Conservation (phyloP, 64 coral and sea anemone genomes). For the Pocillopora verrucosa region DNA sequence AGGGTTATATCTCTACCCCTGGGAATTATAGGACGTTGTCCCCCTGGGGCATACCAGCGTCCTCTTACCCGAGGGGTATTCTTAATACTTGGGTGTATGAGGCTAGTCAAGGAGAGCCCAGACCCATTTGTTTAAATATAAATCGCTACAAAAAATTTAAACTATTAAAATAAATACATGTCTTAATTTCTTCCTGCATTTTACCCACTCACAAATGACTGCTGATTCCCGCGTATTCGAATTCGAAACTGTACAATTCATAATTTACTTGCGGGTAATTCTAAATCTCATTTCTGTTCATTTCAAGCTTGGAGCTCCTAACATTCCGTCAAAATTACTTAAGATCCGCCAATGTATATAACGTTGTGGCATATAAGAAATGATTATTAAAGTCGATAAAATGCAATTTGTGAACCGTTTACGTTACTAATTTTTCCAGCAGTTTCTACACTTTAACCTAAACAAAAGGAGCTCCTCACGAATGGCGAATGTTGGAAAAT, state of each 20-base stretch:
- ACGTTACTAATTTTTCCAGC: too few relatives aligned
- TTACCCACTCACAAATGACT: background rate
- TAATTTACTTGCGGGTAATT: conserved; percentile 3
- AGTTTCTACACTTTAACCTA: too few relatives aligned
- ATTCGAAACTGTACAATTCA: conserved; percentile 1
- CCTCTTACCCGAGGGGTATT: background rate
- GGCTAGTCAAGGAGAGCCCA: background rate
- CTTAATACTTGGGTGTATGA: background rate
- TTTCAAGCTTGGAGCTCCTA: background rate
- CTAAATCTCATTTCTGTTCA: background rate
- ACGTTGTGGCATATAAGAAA: too few relatives aligned
- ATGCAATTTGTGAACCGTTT: background rate
- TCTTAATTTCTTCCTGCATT: background rate
- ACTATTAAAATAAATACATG: conserved; percentile 31
- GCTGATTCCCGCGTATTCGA: background rate
- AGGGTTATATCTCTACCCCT: background rate
- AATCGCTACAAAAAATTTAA: conserved; percentile 12
- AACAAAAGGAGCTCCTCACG: too few relatives aligned
- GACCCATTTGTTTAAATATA: background rate
- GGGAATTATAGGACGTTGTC: conserved; percentile 9
- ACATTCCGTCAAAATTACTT: background rate
- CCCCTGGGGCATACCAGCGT: background rate
- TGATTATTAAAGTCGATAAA: background rate
- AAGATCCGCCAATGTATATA: too few relatives aligned
- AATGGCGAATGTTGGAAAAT: too few relatives aligned